Conservation (phyloP, 1,140 invertebrate species). For the Drosophila mayri region DNA sequence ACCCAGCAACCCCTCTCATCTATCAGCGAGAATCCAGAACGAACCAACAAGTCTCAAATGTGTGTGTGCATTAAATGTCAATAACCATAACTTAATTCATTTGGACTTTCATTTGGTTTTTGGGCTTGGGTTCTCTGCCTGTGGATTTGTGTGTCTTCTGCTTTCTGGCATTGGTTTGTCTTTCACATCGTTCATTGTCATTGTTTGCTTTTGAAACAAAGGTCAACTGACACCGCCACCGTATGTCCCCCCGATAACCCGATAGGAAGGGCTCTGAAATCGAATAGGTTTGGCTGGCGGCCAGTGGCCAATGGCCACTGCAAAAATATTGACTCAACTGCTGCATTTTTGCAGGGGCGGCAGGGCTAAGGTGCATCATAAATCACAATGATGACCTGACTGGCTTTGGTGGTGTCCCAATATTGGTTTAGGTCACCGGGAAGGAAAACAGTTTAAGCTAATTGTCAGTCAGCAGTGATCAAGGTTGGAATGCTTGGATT, state of each 20-base stretch:
- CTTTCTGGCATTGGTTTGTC: constrained; percentile 33
- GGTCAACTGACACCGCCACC: constrained; percentile 36
- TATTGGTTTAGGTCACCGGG: constrained; percentile 36
- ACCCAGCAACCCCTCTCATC: constrained; percentile 6
- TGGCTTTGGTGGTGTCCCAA: constrained; percentile 18
- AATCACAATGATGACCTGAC: constrained; percentile 43
- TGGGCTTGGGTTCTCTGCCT: constrained; percentile 26
- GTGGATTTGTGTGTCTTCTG: constrained; percentile 10
- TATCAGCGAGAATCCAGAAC: constrained; percentile 33
- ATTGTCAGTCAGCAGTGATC: constrained; percentile 28
- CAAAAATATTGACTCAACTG: constrained; percentile 51
- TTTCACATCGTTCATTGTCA: constrained; percentile 52
- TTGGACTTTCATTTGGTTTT: constrained; percentile 43
- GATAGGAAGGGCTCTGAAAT: constrained; percentile 27
- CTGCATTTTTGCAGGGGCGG: constrained; percentile 23
- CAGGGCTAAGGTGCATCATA: constrained; percentile 14
- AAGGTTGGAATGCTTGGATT: not conserved
- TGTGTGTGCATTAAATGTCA: constrained; percentile 47
- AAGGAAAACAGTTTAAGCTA: constrained; percentile 40
- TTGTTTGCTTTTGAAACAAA: constrained; percentile 48
- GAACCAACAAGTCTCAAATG: constrained; percentile 8
- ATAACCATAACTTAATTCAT: constrained; percentile 51
- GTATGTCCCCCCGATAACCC: not conserved
- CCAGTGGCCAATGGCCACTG: constrained; percentile 14
- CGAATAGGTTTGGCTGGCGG: constrained; percentile 34